Conservation (phyloP, 1,140 invertebrate species). For the Trichonephila inaurata region DNA sequence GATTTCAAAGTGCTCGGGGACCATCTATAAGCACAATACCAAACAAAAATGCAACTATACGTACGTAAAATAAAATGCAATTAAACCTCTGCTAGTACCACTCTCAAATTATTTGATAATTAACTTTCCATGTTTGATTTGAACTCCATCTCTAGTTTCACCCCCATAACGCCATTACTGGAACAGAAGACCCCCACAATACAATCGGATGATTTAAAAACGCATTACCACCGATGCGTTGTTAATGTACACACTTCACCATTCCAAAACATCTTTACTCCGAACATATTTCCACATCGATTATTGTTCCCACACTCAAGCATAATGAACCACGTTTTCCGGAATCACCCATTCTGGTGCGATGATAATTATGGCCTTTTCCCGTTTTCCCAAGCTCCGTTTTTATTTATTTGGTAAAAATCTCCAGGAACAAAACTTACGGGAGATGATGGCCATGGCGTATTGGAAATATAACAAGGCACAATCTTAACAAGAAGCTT, state of each 20-base stretch:
- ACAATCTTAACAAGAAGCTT: neutral
- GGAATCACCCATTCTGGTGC: neutral
- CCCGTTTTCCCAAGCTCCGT: neutral
- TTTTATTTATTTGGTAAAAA: slow-evolving; percentile 11
- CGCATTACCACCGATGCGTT: slow-evolving; percentile 3
- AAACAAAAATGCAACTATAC: too few relatives aligned
- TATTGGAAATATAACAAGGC: neutral
- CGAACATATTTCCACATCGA: slow-evolving; percentile 14
- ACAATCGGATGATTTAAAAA: neutral
- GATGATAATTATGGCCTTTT: slow-evolving; percentile 21
- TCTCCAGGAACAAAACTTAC: neutral
- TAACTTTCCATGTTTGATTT: neutral
- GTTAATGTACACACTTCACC: neutral
- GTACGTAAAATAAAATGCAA: too few relatives aligned
- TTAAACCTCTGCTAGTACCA: too few relatives aligned
- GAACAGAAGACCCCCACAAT: neutral
- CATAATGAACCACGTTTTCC: neutral
- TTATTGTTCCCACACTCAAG: neutral
- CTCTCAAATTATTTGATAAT: too few relatives aligned
- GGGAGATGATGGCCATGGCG: neutral
- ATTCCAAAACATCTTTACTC: slow-evolving; percentile 6
- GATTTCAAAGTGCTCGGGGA: too few relatives aligned
- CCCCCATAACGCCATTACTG: neutral
- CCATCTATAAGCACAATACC: too few relatives aligned
- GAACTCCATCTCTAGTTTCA: neutral